Percentiles rank a stretch among this genome's conserved stretches.
Conservation (phyloP, 1,140 invertebrate genomes). For the Agrypnia vestita region DNA sequence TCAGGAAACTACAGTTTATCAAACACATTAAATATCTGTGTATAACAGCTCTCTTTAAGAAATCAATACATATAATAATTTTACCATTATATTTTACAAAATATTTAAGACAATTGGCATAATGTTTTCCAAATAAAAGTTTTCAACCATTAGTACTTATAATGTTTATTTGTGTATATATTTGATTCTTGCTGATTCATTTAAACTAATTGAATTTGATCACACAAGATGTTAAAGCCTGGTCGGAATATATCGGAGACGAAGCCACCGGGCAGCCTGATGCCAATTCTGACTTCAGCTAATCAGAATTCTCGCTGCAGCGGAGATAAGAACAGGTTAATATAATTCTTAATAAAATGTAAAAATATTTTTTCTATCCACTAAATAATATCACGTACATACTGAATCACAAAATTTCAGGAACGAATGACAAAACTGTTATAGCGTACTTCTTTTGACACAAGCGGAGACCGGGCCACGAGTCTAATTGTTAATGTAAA, state of each 20-base stretch:
- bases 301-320: constrained; percentile 38
- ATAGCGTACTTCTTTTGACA: too few species aligned
- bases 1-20: too few species aligned
- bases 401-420: too few species aligned
- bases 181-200: constrained; percentile 28
- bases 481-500: too few species aligned
- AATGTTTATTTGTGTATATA: neutral
- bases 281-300: constrained; percentile 22
- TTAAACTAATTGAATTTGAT: constrained; percentile 53
- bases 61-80: neutral
- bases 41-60: constrained; percentile 22
- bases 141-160: neutral
- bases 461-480: too few species aligned
- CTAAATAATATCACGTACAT: too few species aligned
- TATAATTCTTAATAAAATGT: too few species aligned
- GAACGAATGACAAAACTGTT: too few species aligned
- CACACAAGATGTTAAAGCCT: constrained; percentile 44
- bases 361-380: too few species aligned
- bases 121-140: constrained; percentile 22
- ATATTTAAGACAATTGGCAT: neutral
- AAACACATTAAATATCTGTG: neutral
- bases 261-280: neutral
- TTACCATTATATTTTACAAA: neutral
- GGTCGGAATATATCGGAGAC: constrained; percentile 42
- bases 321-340: neutral